phyloP scores from a whole-genome alignment of 2,113 vertebrate genomes.

The Mus pahari region DNA sequence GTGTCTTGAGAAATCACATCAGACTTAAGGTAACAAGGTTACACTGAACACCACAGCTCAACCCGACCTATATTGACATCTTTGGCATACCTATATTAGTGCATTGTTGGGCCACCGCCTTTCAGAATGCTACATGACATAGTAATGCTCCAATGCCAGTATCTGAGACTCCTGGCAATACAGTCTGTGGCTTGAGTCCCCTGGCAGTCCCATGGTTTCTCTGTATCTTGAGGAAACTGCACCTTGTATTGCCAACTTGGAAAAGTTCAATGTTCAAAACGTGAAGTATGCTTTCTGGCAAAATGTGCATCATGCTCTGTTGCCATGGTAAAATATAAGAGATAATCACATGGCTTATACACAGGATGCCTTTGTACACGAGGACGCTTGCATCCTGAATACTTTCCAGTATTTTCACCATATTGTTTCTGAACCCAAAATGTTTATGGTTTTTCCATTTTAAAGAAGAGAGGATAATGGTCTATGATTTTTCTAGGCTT shows the following conservation, averaged over 20 bases:
- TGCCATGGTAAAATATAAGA: background rate
- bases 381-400: too few species aligned
- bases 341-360: background rate
- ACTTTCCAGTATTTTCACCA: background rate
- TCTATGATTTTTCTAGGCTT: background rate
- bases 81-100: accelerated
- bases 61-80: accelerated
- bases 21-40: background rate
- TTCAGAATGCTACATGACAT: background rate
- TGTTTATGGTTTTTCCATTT: background rate
- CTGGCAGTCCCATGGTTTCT: accelerated
- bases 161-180: background rate
- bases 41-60: background rate
- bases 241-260: accelerated
- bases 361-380: accelerated
- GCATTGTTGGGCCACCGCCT: too few species aligned
- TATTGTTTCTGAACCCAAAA: background rate
- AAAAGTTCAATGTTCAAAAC: background rate
- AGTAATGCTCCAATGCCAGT: too few species aligned
- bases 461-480: background rate
- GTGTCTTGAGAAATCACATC: background rate
- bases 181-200: too few species aligned
- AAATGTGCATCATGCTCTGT: background rate
- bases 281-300: background rate
- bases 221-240: background rate